Base-by-base conservation (phyloP, 2,888 invertebrate species). In the Ophraella communa region DNA sequence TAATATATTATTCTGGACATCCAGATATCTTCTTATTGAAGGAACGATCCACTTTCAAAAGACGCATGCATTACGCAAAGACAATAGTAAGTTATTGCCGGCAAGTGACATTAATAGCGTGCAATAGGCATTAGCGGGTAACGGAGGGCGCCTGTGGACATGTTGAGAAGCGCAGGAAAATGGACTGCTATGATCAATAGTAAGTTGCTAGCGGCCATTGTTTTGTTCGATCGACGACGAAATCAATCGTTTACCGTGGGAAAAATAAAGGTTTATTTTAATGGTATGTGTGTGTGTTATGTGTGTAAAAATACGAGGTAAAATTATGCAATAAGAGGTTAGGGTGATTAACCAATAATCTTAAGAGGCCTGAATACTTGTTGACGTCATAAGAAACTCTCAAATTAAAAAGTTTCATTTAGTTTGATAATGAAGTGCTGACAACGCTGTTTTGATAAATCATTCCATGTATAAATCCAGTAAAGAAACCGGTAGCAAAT, bases 71-170 rank as follows among this genome's bases (percentile, higher is more conserved):
- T 47, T 57, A 57, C 57, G 17, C 39, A 21, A 17, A 49, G 20
- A 57, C 57, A 57, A 57, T 57, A 49, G 57, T 49, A 49, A 57
- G 57, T 57, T 57, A 57, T 33, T 45, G 33, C 27, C 49, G 47
- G 49, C 58, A 58, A 33, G 33, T 51, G 51, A 58, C 51, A 58
- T 58, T 58, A 51, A 58, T 58, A 58, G 58, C 35, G 17, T 11
- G 49, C 35, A 20, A 14, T 8, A 58, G 20, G 33, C 35, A 39
- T 58, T 58, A 58, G 58, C 51, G 51, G 51, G 51, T 58, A 58
- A 51, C 51, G 21, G 58, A 58, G 58, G 58, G 58, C 58, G 58
- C 58, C 58, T 58, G 21, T 39, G 18, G 58, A 58, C 58, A 58
- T 58, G 51, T 58, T 49, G 51, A 58, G 35, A 51, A 57, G 57